Percentiles rank a stretch among this genome's conserved stretches.
phyloP scores from a whole-genome alignment of 1,140 invertebrate species.

The Drosophila nikananu region DNA sequence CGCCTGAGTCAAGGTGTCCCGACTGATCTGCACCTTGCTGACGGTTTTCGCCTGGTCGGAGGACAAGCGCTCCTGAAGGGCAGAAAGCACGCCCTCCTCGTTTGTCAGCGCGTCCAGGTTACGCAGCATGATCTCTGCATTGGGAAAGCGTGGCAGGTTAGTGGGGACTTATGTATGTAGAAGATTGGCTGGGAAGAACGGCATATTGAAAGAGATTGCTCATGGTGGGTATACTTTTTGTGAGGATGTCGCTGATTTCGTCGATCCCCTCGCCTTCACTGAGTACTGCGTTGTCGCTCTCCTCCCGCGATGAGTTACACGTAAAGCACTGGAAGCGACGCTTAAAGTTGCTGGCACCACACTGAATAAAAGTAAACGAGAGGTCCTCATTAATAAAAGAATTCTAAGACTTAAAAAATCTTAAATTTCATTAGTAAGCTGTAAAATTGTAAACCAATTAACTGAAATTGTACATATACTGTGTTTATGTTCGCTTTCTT shows the following conservation, averaged over 20 bases:
- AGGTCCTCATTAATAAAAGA: background rate
- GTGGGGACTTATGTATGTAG: constrained; percentile 21
- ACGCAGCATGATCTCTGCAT: constrained; percentile 92
- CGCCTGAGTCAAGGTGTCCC: constrained; percentile 92
- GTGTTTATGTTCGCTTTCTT: too few species aligned
- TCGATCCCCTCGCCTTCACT: constrained; percentile 91
- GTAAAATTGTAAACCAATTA: too few species aligned
- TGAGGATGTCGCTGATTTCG: constrained; percentile 94
- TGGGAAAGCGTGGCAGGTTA: constrained; percentile 46
- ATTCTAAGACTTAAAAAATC: too few species aligned
- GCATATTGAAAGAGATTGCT: constrained; percentile 55
- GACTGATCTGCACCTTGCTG: constrained; percentile 91
- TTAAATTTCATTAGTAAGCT: too few species aligned
- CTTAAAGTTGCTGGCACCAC: constrained; percentile 96
- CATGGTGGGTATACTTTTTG: constrained; percentile 89
- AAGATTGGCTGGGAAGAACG: constrained; percentile 33
- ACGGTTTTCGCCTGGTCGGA: constrained; percentile 88
- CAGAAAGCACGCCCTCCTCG: constrained; percentile 92
- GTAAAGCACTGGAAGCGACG: constrained; percentile 95
- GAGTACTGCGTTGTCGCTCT: constrained; percentile 87
- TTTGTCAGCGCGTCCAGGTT: constrained; percentile 94
- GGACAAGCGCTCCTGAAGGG: constrained; percentile 89
- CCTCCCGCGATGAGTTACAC: constrained; percentile 92
- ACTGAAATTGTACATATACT: too few species aligned
- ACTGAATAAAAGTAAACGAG: constrained; percentile 86